A percentile compares a stretch with the other conserved stretches of the same genome.
These are phyloP conservation scores for Hylyphantes graminicola DNA, from an alignment of 1,140 invertebrate species.

Conservation along the genomic window DNA sequence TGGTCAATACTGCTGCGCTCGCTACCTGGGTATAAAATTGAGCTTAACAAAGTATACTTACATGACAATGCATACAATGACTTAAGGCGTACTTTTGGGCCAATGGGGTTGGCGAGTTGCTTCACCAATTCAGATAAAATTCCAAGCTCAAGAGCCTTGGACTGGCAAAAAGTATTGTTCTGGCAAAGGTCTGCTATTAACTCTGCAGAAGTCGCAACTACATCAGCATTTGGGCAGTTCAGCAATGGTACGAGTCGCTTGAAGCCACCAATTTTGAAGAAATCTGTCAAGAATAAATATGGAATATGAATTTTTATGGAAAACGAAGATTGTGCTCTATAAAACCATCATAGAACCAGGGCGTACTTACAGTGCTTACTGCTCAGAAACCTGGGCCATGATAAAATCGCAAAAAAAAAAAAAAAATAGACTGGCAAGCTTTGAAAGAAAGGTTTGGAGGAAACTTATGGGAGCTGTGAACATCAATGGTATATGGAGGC, in stretches of 20 bases:
- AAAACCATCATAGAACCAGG: not conserved
- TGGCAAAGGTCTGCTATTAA: slow-evolving; percentile 80
- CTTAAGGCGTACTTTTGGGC: slow-evolving; percentile 74
- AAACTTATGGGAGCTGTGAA: no score
- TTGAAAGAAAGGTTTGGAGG: no score
- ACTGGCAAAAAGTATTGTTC: slow-evolving; percentile 83
- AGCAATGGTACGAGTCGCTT: slow-evolving; percentile 76
- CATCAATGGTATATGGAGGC: no score
- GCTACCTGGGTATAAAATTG: no score
- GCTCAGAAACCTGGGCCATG: not conserved
- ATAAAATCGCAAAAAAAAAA: no score
- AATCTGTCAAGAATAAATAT: slow-evolving; percentile 70
- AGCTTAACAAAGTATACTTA: slow-evolving; percentile 27
- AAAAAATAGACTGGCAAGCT: no score
- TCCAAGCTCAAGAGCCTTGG: slow-evolving; percentile 73
- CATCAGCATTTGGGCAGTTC: slow-evolving; percentile 72
- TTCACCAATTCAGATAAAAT: slow-evolving; percentile 75
- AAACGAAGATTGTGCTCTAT: no score
- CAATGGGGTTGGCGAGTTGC: slow-evolving; percentile 75
- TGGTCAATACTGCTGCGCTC: no score
- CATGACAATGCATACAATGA: slow-evolving; percentile 79
- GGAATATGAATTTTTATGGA: not conserved
- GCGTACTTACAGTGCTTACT: not conserved
- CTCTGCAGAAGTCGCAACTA: slow-evolving; percentile 75
- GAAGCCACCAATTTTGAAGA: slow-evolving; percentile 84